These are phyloP conservation scores for Cryptotermes secundus DNA, from an alignment of 1,140 invertebrate genomes.

Conservation along the genomic window DNA sequence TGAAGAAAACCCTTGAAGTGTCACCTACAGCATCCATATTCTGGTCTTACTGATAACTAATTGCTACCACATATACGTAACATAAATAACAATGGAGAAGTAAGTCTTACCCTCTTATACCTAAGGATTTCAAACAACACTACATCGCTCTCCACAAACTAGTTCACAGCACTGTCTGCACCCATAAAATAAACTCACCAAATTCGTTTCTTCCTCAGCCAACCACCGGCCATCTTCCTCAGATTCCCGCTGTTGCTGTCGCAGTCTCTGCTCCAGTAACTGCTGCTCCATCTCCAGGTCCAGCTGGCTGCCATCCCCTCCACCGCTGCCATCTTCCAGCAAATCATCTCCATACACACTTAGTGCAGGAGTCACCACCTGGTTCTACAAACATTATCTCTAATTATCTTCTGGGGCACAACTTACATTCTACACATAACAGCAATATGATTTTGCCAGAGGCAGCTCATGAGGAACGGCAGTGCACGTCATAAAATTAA, in stretches of 20 bases:
- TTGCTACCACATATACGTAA: no score
- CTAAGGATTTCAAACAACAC: no score
- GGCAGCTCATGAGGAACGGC: no score
- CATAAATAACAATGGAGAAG: no score
- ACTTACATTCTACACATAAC: no score
- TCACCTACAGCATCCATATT: no score
- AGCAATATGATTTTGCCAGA: no score
- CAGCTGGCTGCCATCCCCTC: neutral
- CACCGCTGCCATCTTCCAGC: slow-evolving; percentile 24
- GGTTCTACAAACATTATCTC: neutral
- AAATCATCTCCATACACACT: slow-evolving; percentile 25
- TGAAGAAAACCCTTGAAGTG: no score
- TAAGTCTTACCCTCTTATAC: no score
- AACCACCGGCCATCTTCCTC: slow-evolving; percentile 92
- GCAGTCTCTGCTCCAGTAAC: slow-evolving; percentile 64
- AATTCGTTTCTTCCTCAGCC: slow-evolving; percentile 69
- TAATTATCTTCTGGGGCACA: neutral
- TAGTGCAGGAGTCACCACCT: neutral
- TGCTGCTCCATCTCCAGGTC: slow-evolving; percentile 55
- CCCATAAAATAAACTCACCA: slow-evolving; percentile 54
- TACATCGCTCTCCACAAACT: neutral
- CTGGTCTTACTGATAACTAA: no score
- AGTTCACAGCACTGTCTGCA: neutral
- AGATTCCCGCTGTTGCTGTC: slow-evolving; percentile 84
- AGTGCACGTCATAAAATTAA: no score